These are phyloP conservation scores for Scelioninae gen. 2 DNA, from an alignment of 2,888 invertebrate species.

Conservation along the genomic window DNA sequence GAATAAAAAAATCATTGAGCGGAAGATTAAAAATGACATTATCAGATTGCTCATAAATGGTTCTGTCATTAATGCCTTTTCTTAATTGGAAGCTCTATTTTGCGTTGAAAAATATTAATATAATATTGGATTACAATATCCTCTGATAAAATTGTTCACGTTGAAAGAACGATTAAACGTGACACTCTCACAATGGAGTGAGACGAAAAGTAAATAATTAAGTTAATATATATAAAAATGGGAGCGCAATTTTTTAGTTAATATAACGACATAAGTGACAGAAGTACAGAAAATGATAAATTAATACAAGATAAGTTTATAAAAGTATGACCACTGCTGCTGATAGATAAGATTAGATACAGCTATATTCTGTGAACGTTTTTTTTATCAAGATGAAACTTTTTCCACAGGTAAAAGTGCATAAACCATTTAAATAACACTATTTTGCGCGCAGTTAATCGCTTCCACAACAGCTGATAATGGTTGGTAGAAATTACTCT, in stretches of 20 bases:
- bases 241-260: no score
- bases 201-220: slow-evolving; percentile 16
- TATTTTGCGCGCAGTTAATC: slow-evolving; percentile 29
- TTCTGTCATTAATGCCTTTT: no score
- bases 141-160: no score
- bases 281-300: slow-evolving; percentile 28
- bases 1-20: no score
- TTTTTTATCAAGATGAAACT: slow-evolving; percentile 53
- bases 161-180: no score
- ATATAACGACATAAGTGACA: no score
- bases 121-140: no score
- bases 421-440: slow-evolving; percentile 25
- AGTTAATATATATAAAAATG: background rate
- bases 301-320: slow-evolving; percentile 22
- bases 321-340: slow-evolving; percentile 27
- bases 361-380: slow-evolving; percentile 21
- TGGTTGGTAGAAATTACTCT: slow-evolving; percentile 18
- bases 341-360: slow-evolving; percentile 51
- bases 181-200: slow-evolving; percentile 7
- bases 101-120: no score
- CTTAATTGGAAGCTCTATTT: no score
- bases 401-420: slow-evolving; percentile 46
- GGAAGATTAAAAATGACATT: no score
- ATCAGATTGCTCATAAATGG: no score
- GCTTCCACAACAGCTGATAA: slow-evolving; percentile 13